Percentiles rank a stretch among this genome's conserved stretches.
These are phyloP conservation scores for Bucorvus abyssinicus DNA, from an alignment of 2,797 vertebrate genomes.

Conservation along the genomic window DNA sequence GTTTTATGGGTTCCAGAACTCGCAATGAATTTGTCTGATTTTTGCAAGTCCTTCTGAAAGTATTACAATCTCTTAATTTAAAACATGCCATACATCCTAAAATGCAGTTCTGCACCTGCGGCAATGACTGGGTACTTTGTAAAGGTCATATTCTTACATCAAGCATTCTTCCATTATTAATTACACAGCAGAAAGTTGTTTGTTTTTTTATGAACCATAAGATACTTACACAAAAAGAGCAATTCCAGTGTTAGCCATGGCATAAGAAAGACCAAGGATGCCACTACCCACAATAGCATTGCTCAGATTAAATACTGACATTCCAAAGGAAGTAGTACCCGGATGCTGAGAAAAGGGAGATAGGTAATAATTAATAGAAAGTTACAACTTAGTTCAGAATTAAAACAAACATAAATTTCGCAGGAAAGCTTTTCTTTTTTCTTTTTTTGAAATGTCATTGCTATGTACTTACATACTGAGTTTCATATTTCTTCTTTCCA, in stretches of 20 bases:
- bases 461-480: conserved; percentile 89
- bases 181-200: background rate
- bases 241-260: conserved; percentile 99
- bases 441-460: background rate
- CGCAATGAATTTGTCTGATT: background rate
- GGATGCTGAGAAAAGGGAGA: conserved; percentile 81
- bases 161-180: background rate
- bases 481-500: conserved; percentile 96
- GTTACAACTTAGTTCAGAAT: conserved; percentile 23
- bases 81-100: background rate
- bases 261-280: conserved; percentile 95
- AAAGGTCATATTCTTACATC: background rate
- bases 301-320: conserved; percentile 99
- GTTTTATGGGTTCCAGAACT: background rate
- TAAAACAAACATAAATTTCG: background rate
- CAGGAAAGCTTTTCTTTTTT: background rate
- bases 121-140: background rate
- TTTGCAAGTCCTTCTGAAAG: background rate
- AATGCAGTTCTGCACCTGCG: background rate
- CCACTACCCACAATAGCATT: conserved; percentile 99
- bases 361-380: conserved; percentile 19
- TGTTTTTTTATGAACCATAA: conserved; percentile 22
- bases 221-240: conserved; percentile 95
- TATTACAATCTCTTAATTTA: background rate
- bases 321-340: conserved; percentile 94